Evolutionary conservation across 2,113 vertebrate genomes (phyloP), one percentile per base, ranked within the genome.

Genomic region (Ctenodactylus gundi): DNA sequence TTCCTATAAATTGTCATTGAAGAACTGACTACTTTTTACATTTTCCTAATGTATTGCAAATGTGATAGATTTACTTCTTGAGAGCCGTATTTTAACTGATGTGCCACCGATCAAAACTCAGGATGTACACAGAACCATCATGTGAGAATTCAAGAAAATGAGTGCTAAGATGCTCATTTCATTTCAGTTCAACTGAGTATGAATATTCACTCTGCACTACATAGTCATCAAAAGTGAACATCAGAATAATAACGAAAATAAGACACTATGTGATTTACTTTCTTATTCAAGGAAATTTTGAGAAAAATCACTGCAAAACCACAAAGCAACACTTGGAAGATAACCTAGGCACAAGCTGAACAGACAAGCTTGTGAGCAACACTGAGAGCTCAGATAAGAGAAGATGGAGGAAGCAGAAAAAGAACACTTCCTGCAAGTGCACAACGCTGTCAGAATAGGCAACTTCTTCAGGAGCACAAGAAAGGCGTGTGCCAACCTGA

Each of bases 371-470:
- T 41, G 20, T 73, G 41, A 31, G 27, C 27, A 46, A 46, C 70
- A 29, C 17, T 10, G 51, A 17, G 51, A 53, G 51, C 17, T 10
- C 51, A 53, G n/a, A n/a, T n/a, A n/a, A n/a, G n/a, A n/a, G n/a
- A n/a, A n/a, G n/a, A n/a, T n/a, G n/a, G n/a, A 64, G 20, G 55
- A 53, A 25, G 20, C 20, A 36, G 44, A 36, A 7, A 29, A 62
- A 4, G 10, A 17, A 20, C 4, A 13, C 10, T 3, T 10, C 7
- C 68, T n/a, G n/a, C 60, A 34, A 0, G 0, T 11, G 13, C 44
- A 46, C 2, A 49, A 23, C 15, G 46, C 17, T 46, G 7, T 4
- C 10, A 20, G 29, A 29, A 67, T 4, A 75, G 49, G 11, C 29
- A 36, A 62, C 27, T 27, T 7, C 53, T 76, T 39, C 23, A 4